Conservation (phyloP, 2,888 invertebrate genomes). For the Caenorhabditis doughertyi region DNA sequence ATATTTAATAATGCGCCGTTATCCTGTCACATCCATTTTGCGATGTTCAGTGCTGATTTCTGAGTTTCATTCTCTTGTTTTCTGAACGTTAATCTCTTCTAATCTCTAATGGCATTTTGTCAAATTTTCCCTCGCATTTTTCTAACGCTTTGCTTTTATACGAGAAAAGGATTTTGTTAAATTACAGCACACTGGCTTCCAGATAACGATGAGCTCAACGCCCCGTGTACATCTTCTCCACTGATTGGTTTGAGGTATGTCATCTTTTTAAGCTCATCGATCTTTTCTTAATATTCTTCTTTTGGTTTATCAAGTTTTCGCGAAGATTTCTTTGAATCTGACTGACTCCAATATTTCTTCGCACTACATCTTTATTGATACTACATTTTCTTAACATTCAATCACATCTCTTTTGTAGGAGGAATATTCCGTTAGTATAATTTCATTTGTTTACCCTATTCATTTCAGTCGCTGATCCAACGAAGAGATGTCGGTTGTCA, state of each 20-base stretch:
- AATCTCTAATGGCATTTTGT: slow-evolving; percentile 12
- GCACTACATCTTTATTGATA: too few relatives aligned
- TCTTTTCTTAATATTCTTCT: background rate
- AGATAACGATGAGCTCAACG: slow-evolving; percentile 35
- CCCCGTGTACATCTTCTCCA: slow-evolving; percentile 36
- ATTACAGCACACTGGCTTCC: slow-evolving; percentile 21
- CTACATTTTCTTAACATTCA: slow-evolving; percentile 15
- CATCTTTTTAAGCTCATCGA: background rate
- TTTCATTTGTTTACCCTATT: background rate
- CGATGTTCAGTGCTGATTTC: slow-evolving; percentile 60
- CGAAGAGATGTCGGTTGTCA: slow-evolving; percentile 62
- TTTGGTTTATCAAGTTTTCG: background rate
- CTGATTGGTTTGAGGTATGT: slow-evolving; percentile 41
- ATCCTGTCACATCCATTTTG: slow-evolving; percentile 61
- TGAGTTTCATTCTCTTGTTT: slow-evolving; percentile 29
- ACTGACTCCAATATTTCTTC: background rate
- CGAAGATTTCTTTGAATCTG: background rate
- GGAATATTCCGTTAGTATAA: background rate
- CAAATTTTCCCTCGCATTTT: background rate
- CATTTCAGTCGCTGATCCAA: slow-evolving; percentile 33
- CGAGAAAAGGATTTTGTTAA: slow-evolving; percentile 13
- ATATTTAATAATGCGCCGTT: background rate
- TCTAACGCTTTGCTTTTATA: slow-evolving; percentile 17
- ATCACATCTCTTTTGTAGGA: slow-evolving; percentile 3
- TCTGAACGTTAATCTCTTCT: slow-evolving; percentile 18